Base-by-base conservation (phyloP, 2,888 invertebrate species). In the Molorchus minor region DNA sequence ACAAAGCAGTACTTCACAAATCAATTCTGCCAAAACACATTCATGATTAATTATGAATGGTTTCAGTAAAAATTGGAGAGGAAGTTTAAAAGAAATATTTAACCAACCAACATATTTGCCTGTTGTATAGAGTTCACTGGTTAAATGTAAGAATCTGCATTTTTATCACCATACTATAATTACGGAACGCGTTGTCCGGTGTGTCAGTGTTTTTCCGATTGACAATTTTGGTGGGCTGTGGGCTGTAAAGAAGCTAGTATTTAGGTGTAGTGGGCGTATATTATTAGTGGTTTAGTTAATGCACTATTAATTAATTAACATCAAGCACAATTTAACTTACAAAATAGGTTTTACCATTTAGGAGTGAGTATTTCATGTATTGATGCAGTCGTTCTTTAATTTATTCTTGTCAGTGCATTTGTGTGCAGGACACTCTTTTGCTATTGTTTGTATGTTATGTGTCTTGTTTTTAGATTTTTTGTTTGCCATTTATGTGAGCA, bases 241-340 rank as follows among this genome's bases (percentile, higher is more conserved):
- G 40, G 40, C 21, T 41, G 40, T 15, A 52, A 52, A 33, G 44
- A 40, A 44, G 54, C 40, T 43, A n/a, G 10, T 7, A 19, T 8
- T 15, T 44, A 55, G 45, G 58, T 58, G 57, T 54, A 56, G 60
- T 59, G 62, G 59, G 62, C 59, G 59, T 62, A 57, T 59, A 57
- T 10, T 36, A 60, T 55, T 53, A 40, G 44, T 25, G 44, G 30
- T 35, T 49, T 51, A 56, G 53, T 58, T 61, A 33, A 46, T 49
- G 38, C 45, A 33, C 33, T 19, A 19, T 38, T 25, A 21, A 49
- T 25, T 49, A 38, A 38, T 49, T 49, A 38, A 38, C 25, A 47
- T 16, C 38, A 49, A 20, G 49, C 49, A 49, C 38, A 49, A 40
- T 38, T 25, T 13, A 35, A 13, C 17, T 21, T 15, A 25, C 13